phyloP scores from a whole-genome alignment of 1,140 invertebrate species.

The Zophobas morio region DNA sequence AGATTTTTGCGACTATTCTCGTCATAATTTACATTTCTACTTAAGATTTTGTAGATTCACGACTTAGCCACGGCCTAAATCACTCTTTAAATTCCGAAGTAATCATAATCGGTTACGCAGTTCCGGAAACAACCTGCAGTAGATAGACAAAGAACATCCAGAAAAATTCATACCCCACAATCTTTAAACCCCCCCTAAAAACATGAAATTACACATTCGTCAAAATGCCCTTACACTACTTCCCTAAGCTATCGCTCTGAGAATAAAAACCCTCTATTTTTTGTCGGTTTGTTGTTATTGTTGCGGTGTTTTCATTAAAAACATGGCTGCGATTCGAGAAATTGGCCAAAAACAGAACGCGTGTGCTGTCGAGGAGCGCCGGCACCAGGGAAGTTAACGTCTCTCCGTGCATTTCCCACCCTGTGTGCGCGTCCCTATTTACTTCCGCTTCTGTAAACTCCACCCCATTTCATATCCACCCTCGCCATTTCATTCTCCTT shows the following conservation, averaged over 20 bases:
- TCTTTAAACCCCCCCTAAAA: no score
- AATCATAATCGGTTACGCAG: no score
- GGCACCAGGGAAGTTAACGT: slow-evolving; percentile 58
- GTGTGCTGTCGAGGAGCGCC: slow-evolving; percentile 54
- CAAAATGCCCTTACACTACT: not conserved
- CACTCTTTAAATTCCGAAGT: no score
- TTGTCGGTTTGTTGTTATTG: slow-evolving; percentile 20
- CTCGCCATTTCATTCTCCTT: slow-evolving; percentile 68
- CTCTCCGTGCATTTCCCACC: slow-evolving; percentile 64
- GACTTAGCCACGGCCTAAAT: no score
- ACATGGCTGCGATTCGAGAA: slow-evolving; percentile 39
- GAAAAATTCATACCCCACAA: no score
- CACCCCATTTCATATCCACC: slow-evolving; percentile 69
- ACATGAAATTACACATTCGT: no score
- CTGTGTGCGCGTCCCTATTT: slow-evolving; percentile 66
- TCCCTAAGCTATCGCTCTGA: not conserved
- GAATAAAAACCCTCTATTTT: slow-evolving; percentile 1
- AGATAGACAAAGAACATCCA: no score
- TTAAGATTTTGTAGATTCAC: no score
- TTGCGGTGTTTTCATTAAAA: slow-evolving; percentile 22
- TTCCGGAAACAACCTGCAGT: no score
- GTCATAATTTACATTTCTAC: no score
- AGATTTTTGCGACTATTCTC: no score
- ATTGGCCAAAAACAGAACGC: slow-evolving; percentile 56
- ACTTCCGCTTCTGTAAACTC: slow-evolving; percentile 69